Conservation (phyloP, 2,888 invertebrate genomes). For the Cetonia aurata region DNA sequence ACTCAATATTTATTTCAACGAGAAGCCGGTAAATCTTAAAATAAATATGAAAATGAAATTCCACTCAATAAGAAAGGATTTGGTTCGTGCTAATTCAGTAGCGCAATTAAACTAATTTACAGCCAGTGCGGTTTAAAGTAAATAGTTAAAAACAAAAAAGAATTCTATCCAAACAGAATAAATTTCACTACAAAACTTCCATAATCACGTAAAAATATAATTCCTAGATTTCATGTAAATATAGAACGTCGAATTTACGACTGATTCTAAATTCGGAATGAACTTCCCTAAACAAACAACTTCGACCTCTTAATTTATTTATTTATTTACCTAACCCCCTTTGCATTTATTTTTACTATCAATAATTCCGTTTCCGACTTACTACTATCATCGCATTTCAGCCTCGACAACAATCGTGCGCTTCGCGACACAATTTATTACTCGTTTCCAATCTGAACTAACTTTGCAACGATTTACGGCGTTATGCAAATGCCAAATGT, state of each 20-base stretch:
- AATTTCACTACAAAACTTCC: too few species aligned
- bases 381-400: constrained; percentile 30
- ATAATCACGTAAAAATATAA: too few species aligned
- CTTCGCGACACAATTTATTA: constrained; percentile 23
- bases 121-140: too few species aligned
- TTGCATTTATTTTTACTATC: constrained; percentile 29
- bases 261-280: constrained; percentile 5
- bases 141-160: too few species aligned
- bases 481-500: constrained; percentile 41
- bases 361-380: constrained; percentile 22
- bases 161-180: too few species aligned
- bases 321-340: constrained; percentile 11
- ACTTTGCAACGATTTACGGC: constrained; percentile 29
- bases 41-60: too few species aligned
- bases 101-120: too few species aligned
- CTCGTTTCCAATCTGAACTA: constrained; percentile 21
- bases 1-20: too few species aligned
- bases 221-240: not conserved
- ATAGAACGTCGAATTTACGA: constrained; percentile 7
- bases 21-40: too few species aligned
- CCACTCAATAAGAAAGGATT: too few species aligned
- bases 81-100: too few species aligned
- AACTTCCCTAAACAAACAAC: constrained; percentile 34
- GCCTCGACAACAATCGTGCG: constrained; percentile 23
- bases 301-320: constrained; percentile 29